Evolutionary conservation across 2,797 vertebrate species (phyloP).

Genomic region (Artibeus jamaicensis): DNA sequence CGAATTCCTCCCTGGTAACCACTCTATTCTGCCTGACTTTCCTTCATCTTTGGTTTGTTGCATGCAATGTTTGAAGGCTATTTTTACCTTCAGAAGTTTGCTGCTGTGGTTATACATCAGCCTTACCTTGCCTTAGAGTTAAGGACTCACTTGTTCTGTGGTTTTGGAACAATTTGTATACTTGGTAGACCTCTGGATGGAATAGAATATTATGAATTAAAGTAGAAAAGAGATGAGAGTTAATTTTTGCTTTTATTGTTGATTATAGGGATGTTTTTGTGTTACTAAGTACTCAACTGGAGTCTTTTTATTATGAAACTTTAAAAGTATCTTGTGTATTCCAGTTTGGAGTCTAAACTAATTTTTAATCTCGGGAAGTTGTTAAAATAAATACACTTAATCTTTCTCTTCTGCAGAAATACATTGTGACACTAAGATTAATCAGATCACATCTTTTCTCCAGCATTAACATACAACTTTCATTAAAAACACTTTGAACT

Average conservation of each 20-base stretch:
- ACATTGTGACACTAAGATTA: neutral
- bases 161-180: constrained; percentile 51
- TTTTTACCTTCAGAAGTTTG: constrained; percentile 57
- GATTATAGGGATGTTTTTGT: constrained; percentile 70
- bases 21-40: constrained; percentile 78
- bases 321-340: constrained; percentile 33
- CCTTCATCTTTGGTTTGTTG: constrained; percentile 67
- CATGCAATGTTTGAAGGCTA: constrained; percentile 69
- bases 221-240: constrained; percentile 43
- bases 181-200: constrained; percentile 39
- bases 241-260: constrained; percentile 69
- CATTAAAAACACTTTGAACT: neutral
- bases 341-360: constrained; percentile 42
- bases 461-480: neutral
- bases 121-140: constrained; percentile 40
- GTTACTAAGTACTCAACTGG: constrained; percentile 55
- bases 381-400: constrained; percentile 37
- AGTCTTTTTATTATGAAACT: constrained; percentile 57
- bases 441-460: neutral
- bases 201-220: constrained; percentile 61
- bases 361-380: constrained; percentile 53
- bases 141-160: constrained; percentile 63
- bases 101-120: constrained; percentile 55
- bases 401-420: constrained; percentile 11
- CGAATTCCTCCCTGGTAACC: constrained; percentile 99